Conservation (phyloP, 2,888 invertebrate species). For the Scotopteryx bipunctaria region DNA sequence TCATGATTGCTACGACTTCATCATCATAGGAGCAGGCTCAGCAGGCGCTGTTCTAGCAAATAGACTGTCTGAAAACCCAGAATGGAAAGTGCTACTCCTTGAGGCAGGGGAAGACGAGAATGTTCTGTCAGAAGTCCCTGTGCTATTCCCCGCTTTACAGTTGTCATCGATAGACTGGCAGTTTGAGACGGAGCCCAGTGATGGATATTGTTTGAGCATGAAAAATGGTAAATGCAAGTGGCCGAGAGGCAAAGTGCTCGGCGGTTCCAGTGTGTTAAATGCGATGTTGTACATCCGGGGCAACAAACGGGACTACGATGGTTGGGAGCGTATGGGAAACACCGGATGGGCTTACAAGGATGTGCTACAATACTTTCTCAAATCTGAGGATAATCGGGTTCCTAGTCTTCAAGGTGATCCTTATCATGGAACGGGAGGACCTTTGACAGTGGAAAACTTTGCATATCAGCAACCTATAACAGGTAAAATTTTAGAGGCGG, state of each 20-base stretch:
- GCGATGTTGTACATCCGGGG: constrained; percentile 96
- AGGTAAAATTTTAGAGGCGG: constrained; percentile 87
- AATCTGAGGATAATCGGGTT: constrained; percentile 90
- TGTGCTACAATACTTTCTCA: constrained; percentile 90
- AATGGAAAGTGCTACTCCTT: constrained; percentile 88
- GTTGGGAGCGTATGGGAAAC: constrained; percentile 90
- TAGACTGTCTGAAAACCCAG: constrained; percentile 88
- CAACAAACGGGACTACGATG: constrained; percentile 92
- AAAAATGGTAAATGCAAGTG: constrained; percentile 86
- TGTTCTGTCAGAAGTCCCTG: constrained; percentile 87
- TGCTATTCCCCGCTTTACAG: constrained; percentile 88
- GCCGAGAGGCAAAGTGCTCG: constrained; percentile 91
- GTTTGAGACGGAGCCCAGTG: constrained; percentile 89
- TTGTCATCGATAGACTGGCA: constrained; percentile 91
- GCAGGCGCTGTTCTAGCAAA: constrained; percentile 92
- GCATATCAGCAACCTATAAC: constrained; percentile 87
- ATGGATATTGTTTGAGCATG: constrained; percentile 87
- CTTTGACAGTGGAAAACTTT: constrained; percentile 88
- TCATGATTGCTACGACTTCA: constrained; percentile 88
- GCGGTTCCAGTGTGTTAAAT: constrained; percentile 92
- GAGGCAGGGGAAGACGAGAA: constrained; percentile 92
- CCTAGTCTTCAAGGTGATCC: constrained; percentile 80
- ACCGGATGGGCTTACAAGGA: constrained; percentile 91
- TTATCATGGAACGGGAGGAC: constrained; percentile 89
- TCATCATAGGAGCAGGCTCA: constrained; percentile 91